Evolutionary conservation across 2,888 invertebrate genomes (phyloP).

Genomic region (Drosophila nigricruria): DNA sequence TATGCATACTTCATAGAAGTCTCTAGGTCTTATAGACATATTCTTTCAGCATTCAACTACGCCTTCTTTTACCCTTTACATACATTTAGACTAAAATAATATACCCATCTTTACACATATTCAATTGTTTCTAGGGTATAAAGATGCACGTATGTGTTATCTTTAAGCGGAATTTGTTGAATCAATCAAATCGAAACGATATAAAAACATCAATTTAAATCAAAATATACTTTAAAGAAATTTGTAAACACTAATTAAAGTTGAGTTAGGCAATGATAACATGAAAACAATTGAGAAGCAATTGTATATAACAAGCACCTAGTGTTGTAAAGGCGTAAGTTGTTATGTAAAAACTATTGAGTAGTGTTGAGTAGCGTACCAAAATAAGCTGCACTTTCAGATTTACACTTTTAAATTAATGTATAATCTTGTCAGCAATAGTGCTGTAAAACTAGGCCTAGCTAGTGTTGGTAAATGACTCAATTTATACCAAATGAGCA

Average conservation of each 20-base stretch:
- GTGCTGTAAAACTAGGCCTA: neutral
- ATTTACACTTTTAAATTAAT: neutral
- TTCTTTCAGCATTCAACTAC: too few relatives aligned
- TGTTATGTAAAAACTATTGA: too few relatives aligned
- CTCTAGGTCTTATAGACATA: too few relatives aligned
- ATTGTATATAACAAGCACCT: neutral
- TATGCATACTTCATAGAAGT: too few relatives aligned
- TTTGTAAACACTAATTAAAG: slow-evolving; percentile 40
- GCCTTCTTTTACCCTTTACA: neutral
- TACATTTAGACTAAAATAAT: neutral
- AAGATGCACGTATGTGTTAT: slow-evolving; percentile 33
- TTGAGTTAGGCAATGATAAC: slow-evolving; percentile 21
- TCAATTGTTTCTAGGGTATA: neutral
- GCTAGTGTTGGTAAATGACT: neutral
- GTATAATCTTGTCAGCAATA: neutral
- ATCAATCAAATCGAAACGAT: slow-evolving; percentile 53
- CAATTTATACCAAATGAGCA: too few relatives aligned
- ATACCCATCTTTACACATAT: neutral
- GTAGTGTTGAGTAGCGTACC: neutral
- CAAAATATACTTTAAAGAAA: slow-evolving; percentile 28
- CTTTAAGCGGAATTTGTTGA: slow-evolving; percentile 48
- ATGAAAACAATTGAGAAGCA: neutral
- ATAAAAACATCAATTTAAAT: slow-evolving; percentile 17
- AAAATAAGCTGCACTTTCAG: neutral
- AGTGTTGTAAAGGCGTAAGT: slow-evolving; percentile 16